phyloP scores from a whole-genome alignment of 2,113 vertebrate genomes.

The Serinus canaria region DNA sequence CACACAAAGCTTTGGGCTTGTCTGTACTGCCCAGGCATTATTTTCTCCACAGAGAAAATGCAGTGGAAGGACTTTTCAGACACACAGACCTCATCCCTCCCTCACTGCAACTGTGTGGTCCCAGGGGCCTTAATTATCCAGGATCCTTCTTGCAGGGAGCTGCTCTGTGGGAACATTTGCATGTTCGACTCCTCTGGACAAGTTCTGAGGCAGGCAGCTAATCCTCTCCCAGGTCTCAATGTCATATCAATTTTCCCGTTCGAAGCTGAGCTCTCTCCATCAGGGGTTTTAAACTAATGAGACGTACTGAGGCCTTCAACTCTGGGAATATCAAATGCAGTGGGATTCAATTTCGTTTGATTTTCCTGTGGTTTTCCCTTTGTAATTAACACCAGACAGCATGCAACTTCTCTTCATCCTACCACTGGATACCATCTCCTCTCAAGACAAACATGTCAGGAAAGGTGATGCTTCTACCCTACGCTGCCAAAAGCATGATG shows the following conservation, averaged over 20 bases:
- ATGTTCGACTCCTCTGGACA: slow-evolving; percentile 23
- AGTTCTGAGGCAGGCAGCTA: slow-evolving; percentile 45
- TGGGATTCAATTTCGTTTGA: not conserved
- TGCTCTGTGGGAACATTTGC: slow-evolving; percentile 20
- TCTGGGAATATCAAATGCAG: slow-evolving; percentile 63
- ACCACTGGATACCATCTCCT: not conserved
- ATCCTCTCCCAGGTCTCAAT: slow-evolving; percentile 65
- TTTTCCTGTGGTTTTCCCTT: slow-evolving; percentile 39
- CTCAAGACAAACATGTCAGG: slow-evolving; percentile 9
- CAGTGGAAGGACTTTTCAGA: not conserved
- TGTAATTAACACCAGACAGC: slow-evolving; percentile 54
- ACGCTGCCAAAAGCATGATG: not conserved
- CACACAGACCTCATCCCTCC: not conserved
- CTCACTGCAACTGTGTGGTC: not conserved
- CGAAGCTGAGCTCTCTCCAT: slow-evolving; percentile 60
- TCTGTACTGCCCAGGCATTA: not conserved
- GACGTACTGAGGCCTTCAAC: slow-evolving; percentile 52
- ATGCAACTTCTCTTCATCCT: not conserved
- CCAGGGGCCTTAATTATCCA: slow-evolving; percentile 40
- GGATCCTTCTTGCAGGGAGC: not conserved
- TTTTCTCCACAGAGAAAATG: not conserved
- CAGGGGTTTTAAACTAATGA: slow-evolving; percentile 68
- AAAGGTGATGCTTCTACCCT: not conserved
- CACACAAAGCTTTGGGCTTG: not conserved
- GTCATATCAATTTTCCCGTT: slow-evolving; percentile 75